A percentile compares a stretch with the other conserved stretches of the same genome.
Conservation (phyloP, 2,888 invertebrate species). For the Sinelater perroti region DNA sequence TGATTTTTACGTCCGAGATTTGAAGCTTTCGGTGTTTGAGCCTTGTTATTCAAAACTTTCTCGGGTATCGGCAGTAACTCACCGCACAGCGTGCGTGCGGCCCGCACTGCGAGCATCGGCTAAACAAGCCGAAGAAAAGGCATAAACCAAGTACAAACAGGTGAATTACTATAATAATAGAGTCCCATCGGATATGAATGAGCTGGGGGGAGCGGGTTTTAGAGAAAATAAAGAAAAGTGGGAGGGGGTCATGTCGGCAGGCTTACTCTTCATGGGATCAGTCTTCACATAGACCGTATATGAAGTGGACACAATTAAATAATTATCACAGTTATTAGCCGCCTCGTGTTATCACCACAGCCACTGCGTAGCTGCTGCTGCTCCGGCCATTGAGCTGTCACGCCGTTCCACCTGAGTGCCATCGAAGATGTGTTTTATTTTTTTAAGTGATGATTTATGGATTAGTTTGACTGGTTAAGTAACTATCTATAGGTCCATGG, state of each 20-base stretch:
- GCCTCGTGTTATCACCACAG: conserved; percentile 11
- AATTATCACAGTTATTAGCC: conserved; percentile 43
- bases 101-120: not conserved
- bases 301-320: conserved; percentile 48
- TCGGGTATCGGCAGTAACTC: too few species aligned
- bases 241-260: conserved; percentile 46
- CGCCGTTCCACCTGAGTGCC: conserved; percentile 12
- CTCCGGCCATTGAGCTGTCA: conserved; percentile 18
- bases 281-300: conserved; percentile 47
- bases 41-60: conserved; percentile 4
- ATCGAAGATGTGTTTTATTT: conserved; percentile 31
- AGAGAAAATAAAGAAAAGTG: conserved; percentile 48
- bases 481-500: conserved; percentile 22
- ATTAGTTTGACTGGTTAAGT: conserved; percentile 32
- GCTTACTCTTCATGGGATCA: conserved; percentile 48
- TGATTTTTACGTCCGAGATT: not conserved
- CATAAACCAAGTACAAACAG: conserved; percentile 25
- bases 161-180: conserved; percentile 36
- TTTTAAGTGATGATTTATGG: conserved; percentile 32
- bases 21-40: not conserved
- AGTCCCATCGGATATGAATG: conserved; percentile 39
- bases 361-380: conserved; percentile 16
- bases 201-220: conserved; percentile 41
- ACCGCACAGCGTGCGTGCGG: not conserved
- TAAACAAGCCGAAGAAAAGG: conserved; percentile 7